Percentiles rank a stretch among this genome's conserved stretches.
These are phyloP conservation scores for Drosophila murphyi DNA, from an alignment of 1,140 invertebrate genomes.

Conservation along the genomic window DNA sequence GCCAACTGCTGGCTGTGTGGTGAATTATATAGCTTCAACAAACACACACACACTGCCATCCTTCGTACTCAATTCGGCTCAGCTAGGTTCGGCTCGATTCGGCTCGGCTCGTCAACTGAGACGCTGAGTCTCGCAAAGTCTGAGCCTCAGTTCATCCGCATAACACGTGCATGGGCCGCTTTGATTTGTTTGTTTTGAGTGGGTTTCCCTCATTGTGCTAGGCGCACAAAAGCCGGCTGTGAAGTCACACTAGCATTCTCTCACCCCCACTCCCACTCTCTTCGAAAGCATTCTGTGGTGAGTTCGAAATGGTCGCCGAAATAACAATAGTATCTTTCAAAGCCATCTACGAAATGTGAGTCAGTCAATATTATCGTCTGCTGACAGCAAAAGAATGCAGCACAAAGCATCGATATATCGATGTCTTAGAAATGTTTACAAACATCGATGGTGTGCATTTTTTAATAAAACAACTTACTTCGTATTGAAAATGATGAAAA, in stretches of 20 bases:
- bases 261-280: neutral
- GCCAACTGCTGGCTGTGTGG: conserved; percentile 47
- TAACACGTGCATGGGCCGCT: conserved; percentile 47
- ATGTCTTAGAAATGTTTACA: no score
- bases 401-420: no score
- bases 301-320: conserved; percentile 28
- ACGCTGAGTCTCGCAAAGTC: neutral
- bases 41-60: conserved; percentile 16
- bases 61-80: conserved; percentile 24
- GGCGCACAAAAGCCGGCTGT: conserved; percentile 40
- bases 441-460: no score
- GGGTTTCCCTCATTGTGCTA: conserved; percentile 22
- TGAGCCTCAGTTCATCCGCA: conserved; percentile 20
- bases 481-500: no score
- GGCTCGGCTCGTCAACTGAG: conserved; percentile 1
- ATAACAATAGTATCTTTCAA: conserved; percentile 24
- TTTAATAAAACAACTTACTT: no score
- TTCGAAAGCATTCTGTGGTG: conserved; percentile 16
- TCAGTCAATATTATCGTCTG: conserved; percentile 34
- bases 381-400: neutral
- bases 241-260: conserved; percentile 34
- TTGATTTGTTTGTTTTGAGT: conserved; percentile 61
- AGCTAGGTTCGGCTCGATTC: conserved; percentile 6
- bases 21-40: conserved; percentile 54
- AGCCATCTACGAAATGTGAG: conserved; percentile 17